Base-by-base conservation (phyloP, 2,888 invertebrate genomes). In the Agrilus mali region DNA sequence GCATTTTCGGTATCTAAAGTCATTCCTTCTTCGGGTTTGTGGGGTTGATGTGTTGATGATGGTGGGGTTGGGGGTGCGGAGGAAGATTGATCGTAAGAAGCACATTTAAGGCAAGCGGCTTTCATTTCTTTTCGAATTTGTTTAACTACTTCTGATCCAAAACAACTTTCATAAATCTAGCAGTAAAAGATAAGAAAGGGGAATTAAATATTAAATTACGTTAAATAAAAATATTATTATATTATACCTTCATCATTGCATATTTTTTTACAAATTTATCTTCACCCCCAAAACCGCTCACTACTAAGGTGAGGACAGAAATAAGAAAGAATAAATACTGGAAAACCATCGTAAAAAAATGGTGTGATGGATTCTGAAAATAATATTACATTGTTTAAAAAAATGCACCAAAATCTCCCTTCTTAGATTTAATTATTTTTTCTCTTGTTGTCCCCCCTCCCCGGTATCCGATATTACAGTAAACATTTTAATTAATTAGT, bases 151-250 rank as follows among this genome's bases (percentile, higher is more conserved):
- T 79, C 77, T 2, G 74, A 69, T 0, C 81, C 80, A 50, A 80
- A 80, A 57, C 81, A 81, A 55, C 80, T 80, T 64, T 81, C 80
- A 56, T 80, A 80, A 53, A 81, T 80, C 80, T 80, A 61, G 33
- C 63, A 60, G 38, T 17, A 37, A n/a, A 38, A 33, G 33, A 13
- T n/a, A 35, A 42, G 32, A 31, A 7, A 38, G 3, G 6, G 10
- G 17, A 38, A 33, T 35, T 16, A 31, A 33, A 31, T 16, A 13
- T 27, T 12, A 12, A 13, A 20, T 22, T 16, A 33, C 34, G 33
- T 43, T 33, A 6, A 8, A 14, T 13, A 12, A 31, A 31, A 15
- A 20, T n/a, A n/a, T 15, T 31, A 8, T 39, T 14, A 16, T 17
- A 33, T 47, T 54, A 61, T 61, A 80, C 80, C 74, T 81, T 81